Evolutionary conservation across 2,113 vertebrate genomes (phyloP).

Genomic region (Furnarius figulus): DNA sequence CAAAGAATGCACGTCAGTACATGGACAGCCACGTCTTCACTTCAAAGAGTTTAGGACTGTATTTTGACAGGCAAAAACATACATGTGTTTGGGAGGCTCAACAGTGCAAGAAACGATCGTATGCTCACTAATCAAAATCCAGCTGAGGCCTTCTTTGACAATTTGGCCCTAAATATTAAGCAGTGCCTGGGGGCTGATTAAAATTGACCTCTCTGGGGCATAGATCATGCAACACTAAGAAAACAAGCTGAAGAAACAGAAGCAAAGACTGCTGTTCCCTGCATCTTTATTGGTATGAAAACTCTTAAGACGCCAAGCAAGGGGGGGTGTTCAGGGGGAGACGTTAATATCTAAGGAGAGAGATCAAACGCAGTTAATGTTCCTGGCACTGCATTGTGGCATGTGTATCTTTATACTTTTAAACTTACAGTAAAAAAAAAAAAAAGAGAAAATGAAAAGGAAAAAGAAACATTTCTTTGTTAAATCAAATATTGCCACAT

Average conservation of each 20-base stretch:
- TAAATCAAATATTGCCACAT: constrained; percentile 79
- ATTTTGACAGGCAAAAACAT: constrained; percentile 58
- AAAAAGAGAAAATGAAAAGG: not conserved
- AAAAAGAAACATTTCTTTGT: constrained; percentile 72
- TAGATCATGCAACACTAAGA: constrained; percentile 70
- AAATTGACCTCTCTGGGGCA: constrained; percentile 70
- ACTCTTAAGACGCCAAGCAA: constrained; percentile 66
- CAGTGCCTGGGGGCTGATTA: constrained; percentile 72
- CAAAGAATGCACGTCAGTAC: constrained; percentile 25
- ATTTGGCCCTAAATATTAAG: constrained; percentile 59
- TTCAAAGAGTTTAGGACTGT: constrained; percentile 49
- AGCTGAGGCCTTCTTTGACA: constrained; percentile 32
- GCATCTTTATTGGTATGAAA: constrained; percentile 77
- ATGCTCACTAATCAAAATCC: constrained; percentile 45
- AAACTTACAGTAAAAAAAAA: constrained; percentile 64
- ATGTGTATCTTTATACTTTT: constrained; percentile 77
- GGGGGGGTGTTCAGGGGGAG: constrained; percentile 53
- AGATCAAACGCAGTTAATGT: constrained; percentile 80
- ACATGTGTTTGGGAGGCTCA: constrained; percentile 54
- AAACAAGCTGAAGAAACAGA: constrained; percentile 70
- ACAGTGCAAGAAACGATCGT: not conserved
- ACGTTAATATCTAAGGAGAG: constrained; percentile 78
- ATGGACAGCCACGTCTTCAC: constrained; percentile 10
- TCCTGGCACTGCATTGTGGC: constrained; percentile 68
- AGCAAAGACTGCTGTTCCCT: constrained; percentile 66